These are phyloP conservation scores for Denticeps clupeoides DNA, from an alignment of 2,797 vertebrate species.

Conservation along the genomic window DNA sequence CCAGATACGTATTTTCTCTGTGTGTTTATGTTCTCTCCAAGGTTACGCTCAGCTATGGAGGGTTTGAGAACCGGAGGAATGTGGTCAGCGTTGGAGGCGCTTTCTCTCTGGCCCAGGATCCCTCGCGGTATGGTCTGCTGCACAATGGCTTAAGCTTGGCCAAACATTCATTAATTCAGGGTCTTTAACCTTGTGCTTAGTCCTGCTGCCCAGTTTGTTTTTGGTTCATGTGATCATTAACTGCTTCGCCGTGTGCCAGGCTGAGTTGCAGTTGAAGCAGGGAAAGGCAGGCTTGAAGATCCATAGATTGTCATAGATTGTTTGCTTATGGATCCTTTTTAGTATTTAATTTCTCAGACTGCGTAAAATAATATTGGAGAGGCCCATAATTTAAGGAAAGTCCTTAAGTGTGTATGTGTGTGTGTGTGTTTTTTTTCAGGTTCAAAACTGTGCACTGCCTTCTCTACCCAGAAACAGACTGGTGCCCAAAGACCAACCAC, in stretches of 20 bases:
- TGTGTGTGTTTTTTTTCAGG: conserved; percentile 43
- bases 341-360: too few relatives aligned
- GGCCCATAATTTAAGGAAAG: too few relatives aligned
- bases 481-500: conserved; percentile 61
- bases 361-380: too few relatives aligned
- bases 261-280: too few relatives aligned
- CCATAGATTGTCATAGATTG: too few relatives aligned
- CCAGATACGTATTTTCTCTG: not conserved
- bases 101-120: conserved; percentile 79
- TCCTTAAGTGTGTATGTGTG: too few relatives aligned
- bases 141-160: not conserved
- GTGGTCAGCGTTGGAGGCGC: conserved; percentile 71
- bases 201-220: too few relatives aligned
- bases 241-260: too few relatives aligned
- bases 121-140: conserved; percentile 66
- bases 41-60: conserved; percentile 93
- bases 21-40: conserved; percentile 23
- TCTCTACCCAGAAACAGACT: conserved; percentile 77
- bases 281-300: too few relatives aligned
- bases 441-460: conserved; percentile 89
- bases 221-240: too few relatives aligned
- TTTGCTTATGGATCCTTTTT: too few relatives aligned
- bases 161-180: not conserved
- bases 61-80: conserved; percentile 82
- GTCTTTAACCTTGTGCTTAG: too few relatives aligned